Evolutionary conservation across 37 sponge, comb jelly and placozoan species (phyloP).

Genomic region (Oscarella lobularis): DNA sequence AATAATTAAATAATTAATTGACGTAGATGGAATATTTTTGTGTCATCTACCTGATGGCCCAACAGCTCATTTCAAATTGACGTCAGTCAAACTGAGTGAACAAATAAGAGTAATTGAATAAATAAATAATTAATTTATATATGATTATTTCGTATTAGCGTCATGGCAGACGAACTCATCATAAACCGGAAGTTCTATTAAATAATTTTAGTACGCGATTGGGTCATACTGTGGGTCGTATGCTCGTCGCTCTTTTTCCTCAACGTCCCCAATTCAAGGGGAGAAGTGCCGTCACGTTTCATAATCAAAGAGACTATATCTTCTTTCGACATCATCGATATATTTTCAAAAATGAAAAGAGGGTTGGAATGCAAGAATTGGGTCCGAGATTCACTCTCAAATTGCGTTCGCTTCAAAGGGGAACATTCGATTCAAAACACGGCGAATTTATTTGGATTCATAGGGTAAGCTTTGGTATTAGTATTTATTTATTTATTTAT

Average conservation of each 20-base stretch:
- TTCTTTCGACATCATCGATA: constrained; percentile 98
- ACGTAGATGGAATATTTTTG: constrained; percentile 63
- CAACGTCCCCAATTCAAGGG: constrained; percentile 88
- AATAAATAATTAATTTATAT: not conserved
- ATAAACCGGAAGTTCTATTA: constrained; percentile 85
- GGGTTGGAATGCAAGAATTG: constrained; percentile 85
- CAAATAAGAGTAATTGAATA: constrained; percentile 55
- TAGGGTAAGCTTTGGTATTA: constrained; percentile 41
- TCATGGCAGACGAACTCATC: constrained; percentile 63
- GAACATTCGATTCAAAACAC: constrained; percentile 80
- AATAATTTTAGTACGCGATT: constrained; percentile 89
- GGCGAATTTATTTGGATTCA: constrained; percentile 91
- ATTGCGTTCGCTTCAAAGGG: constrained; percentile 76
- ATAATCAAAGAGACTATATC: constrained; percentile 94
- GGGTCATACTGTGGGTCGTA: constrained; percentile 84
- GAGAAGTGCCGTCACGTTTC: constrained; percentile 87
- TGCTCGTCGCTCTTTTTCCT: constrained; percentile 86
- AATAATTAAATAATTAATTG: not conserved
- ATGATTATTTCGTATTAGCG: constrained; percentile 25
- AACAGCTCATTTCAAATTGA: constrained; percentile 89
- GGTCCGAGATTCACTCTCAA: constrained; percentile 96
- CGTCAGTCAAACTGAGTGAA: constrained; percentile 51
- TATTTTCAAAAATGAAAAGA: constrained; percentile 74
- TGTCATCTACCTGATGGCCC: constrained; percentile 90
- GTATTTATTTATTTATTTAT: constrained; percentile 5